phyloP scores from a whole-genome alignment of 1,140 invertebrate genomes.

The Latrodectus geometricus region DNA sequence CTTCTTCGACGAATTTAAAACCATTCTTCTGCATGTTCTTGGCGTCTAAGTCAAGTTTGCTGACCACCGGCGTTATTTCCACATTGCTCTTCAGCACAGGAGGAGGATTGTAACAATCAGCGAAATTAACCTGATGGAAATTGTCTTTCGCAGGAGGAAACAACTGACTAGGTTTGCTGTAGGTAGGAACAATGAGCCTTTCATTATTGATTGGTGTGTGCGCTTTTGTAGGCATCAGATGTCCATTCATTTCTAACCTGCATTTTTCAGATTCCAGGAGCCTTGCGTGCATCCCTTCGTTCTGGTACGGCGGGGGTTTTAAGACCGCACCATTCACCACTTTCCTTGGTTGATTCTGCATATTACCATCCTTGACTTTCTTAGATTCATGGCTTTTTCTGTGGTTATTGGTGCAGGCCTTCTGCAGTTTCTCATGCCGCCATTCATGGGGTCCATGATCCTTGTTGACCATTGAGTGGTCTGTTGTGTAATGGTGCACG shows the following conservation, averaged over 20 bases:
- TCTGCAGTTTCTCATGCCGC: constrained; percentile 41
- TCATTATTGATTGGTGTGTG: constrained; percentile 1
- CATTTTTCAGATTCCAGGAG: constrained; percentile 50
- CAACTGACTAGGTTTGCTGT: constrained; percentile 7
- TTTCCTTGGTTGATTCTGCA: constrained; percentile 21
- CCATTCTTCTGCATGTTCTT: constrained; percentile 6
- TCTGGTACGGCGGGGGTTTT: constrained; percentile 1
- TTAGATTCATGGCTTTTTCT: constrained; percentile 37
- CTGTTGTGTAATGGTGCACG: neutral
- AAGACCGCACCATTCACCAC: constrained; percentile 25
- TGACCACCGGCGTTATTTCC: constrained; percentile 4
- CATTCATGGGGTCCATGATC: constrained; percentile 28
- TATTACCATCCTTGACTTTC: neutral
- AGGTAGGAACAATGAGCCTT: neutral
- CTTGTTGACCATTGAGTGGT: constrained; percentile 9
- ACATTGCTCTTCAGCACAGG: constrained; percentile 17
- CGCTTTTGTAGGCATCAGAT: neutral
- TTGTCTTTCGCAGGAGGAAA: neutral
- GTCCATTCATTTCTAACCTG: constrained; percentile 42
- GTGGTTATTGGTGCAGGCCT: constrained; percentile 47
- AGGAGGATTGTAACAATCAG: constrained; percentile 6
- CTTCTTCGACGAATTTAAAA: neutral
- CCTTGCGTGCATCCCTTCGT: constrained; percentile 67
- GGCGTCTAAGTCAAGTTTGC: constrained; percentile 34
- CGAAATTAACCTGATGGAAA: neutral